Evolutionary conservation across 2,113 vertebrate genomes (phyloP).

Genomic region (Tragelaphus imberbis): DNA sequence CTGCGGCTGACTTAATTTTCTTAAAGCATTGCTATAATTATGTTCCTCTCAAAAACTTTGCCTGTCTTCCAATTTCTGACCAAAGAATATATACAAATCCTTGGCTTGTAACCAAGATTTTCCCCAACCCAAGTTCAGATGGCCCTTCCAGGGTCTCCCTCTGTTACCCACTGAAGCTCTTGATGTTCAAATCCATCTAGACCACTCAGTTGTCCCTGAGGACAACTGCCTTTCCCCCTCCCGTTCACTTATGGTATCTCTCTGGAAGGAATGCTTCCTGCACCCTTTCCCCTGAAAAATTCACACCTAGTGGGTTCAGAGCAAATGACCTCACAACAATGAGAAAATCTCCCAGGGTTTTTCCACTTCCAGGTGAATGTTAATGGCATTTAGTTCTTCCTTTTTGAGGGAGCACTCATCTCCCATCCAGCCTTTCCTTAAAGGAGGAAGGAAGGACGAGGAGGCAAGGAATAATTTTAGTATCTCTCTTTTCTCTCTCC

Average conservation of each 20-base stretch:
- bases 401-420: background rate
- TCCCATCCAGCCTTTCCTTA: background rate
- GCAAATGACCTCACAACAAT: background rate
- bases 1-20: constrained; percentile 15
- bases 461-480: background rate
- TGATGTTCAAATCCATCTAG: background rate
- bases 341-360: background rate
- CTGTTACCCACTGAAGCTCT: background rate
- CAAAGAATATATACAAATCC: background rate
- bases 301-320: background rate
- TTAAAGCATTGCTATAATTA: constrained; percentile 7
- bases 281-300: background rate
- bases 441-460: background rate
- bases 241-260: background rate
- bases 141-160: background rate
- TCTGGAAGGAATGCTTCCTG: background rate
- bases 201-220: background rate
- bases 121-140: background rate
- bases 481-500: background rate
- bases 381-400: background rate
- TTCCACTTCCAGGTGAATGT: background rate
- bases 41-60: background rate
- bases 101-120: background rate
- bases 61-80: constrained; percentile 7
- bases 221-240: background rate